A percentile compares a stretch with the other conserved stretches of the same genome.
Conservation (phyloP, 1,140 invertebrate species). For the Microplitis mediator region DNA sequence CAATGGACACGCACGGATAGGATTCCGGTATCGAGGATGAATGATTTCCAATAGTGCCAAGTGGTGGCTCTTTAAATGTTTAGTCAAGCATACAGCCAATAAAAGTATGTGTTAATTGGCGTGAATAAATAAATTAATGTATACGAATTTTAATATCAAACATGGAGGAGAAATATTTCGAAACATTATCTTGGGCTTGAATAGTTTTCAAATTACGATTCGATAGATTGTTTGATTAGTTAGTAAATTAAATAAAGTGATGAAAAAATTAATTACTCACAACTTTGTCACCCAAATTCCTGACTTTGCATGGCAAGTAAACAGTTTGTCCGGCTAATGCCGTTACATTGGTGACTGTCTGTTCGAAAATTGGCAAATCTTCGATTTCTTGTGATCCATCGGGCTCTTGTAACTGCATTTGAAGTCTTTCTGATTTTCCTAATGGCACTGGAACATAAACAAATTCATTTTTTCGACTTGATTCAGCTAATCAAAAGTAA, state of each 20-base stretch:
- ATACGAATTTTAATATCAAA: background rate
- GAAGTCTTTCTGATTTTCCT: constrained; percentile 40
- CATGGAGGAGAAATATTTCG: too few relatives aligned
- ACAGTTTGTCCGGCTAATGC: constrained; percentile 66
- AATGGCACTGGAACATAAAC: constrained; percentile 43
- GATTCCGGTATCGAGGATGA: constrained; percentile 22
- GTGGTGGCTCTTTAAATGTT: constrained; percentile 29
- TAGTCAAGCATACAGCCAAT: constrained; percentile 11
- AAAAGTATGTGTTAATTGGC: background rate
- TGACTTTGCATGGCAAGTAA: constrained; percentile 67
- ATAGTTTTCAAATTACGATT: too few relatives aligned
- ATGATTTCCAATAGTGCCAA: constrained; percentile 29
- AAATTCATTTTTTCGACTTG: too few relatives aligned
- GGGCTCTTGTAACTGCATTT: constrained; percentile 39
- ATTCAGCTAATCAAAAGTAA: too few relatives aligned
- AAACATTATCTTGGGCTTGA: too few relatives aligned
- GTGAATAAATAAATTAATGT: background rate
- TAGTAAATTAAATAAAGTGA: background rate
- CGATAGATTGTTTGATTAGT: background rate
- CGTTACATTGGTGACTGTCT: constrained; percentile 61
- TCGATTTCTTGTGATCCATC: constrained; percentile 35
- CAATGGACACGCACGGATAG: constrained; percentile 14
- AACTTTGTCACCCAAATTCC: constrained; percentile 68
- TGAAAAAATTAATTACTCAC: constrained; percentile 59
- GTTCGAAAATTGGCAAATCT: constrained; percentile 55